Evolutionary conservation across 2,888 invertebrate genomes (phyloP).

Genomic region (Caenorhabditis sp.): DNA sequence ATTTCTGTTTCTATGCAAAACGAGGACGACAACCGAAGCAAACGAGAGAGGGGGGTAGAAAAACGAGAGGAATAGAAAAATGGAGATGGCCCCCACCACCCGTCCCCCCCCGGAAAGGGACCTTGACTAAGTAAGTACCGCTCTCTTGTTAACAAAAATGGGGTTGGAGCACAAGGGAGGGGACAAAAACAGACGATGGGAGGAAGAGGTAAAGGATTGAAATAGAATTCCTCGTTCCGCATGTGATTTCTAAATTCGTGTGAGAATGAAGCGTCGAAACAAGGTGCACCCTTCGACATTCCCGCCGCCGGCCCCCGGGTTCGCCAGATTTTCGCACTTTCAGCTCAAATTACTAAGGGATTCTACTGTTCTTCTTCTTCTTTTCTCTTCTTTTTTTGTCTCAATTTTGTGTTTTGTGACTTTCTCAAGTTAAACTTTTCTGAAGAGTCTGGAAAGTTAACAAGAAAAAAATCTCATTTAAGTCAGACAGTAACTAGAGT

Average conservation of each 20-base stretch:
- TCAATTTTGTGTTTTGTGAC: conserved; percentile 33
- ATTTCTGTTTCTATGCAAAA: conserved; percentile 51
- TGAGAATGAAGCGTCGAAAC: conserved; percentile 37
- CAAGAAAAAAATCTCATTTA: background rate
- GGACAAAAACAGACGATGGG: background rate
- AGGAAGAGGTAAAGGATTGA: conserved; percentile 28
- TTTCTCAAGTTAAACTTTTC: background rate
- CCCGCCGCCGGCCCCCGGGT: background rate
- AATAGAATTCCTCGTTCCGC: conserved; percentile 54
- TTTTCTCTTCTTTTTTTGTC: background rate
- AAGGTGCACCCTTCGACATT: conserved; percentile 31
- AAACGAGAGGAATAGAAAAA: conserved; percentile 24
- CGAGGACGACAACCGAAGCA: conserved; percentile 31
- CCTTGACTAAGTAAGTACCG: conserved; percentile 38
- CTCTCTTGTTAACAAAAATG: conserved; percentile 38
- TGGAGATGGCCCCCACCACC: conserved; percentile 17
- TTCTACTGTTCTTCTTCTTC: conserved; percentile 7
- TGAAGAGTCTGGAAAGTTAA: background rate
- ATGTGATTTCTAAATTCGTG: conserved; percentile 56
- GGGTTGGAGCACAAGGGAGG: conserved; percentile 22
- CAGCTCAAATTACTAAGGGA: conserved; percentile 39
- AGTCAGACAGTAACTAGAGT: background rate
- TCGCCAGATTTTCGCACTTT: conserved; percentile 46
- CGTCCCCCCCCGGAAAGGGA: conserved; percentile 3
- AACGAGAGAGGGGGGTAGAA: background rate